Evolutionary conservation across 1,140 invertebrate genomes (phyloP).

Genomic region (Acromyrmex charruanus): DNA sequence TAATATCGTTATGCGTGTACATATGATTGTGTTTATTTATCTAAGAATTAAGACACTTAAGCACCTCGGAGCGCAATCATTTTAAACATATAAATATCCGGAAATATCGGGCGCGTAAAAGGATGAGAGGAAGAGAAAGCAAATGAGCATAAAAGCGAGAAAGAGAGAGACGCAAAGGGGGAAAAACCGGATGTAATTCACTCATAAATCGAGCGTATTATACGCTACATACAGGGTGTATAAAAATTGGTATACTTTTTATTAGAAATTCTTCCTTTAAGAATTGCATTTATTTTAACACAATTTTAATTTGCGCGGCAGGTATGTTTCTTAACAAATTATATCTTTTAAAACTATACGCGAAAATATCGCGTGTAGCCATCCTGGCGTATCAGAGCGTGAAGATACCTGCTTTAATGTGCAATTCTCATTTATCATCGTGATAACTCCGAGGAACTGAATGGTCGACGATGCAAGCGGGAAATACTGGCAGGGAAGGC

Average conservation of each 20-base stretch:
- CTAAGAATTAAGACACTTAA: neutral
- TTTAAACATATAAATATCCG: neutral
- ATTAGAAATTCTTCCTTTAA: neutral
- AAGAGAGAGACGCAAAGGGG: neutral
- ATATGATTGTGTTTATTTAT: neutral
- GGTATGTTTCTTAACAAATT: neutral
- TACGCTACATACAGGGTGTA: constrained; percentile 22
- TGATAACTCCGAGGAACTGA: constrained; percentile 5
- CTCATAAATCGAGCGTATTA: constrained; percentile 42
- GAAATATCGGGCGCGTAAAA: constrained; percentile 8
- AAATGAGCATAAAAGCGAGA: constrained; percentile 9
- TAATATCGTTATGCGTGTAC: neutral
- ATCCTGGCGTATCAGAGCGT: constrained; percentile 7
- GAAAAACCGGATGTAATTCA: constrained; percentile 59
- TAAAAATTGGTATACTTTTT: neutral
- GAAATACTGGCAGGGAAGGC: neutral
- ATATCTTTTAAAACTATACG: neutral
- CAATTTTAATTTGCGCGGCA: neutral
- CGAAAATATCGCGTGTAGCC: constrained; percentile 17
- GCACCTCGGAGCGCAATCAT: neutral
- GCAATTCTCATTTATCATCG: constrained; percentile 42
- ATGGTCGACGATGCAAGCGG: constrained; percentile 16
- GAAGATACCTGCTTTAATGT: constrained; percentile 8
- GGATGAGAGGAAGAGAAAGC: constrained; percentile 2
- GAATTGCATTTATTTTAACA: neutral